phyloP scores from a whole-genome alignment of 2,113 vertebrate genomes.

The Andinoacara biseriatus region DNA sequence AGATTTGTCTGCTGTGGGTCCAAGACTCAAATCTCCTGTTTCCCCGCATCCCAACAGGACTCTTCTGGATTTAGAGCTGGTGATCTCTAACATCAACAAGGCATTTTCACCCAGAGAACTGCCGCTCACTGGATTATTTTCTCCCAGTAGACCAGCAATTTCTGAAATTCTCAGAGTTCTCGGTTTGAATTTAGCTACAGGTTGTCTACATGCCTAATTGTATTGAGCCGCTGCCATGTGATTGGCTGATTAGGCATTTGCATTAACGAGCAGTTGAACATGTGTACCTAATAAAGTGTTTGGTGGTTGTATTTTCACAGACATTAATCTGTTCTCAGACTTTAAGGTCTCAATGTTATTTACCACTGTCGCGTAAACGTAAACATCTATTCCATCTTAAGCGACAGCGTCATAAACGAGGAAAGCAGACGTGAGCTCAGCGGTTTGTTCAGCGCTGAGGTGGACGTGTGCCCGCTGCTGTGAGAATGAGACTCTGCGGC shows the following conservation, averaged over 20 bases:
- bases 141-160: neutral
- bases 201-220: neutral
- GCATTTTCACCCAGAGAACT: neutral
- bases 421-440: conserved; percentile 51
- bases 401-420: neutral
- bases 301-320: neutral
- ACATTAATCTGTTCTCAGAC: neutral
- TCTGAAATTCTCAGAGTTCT: neutral
- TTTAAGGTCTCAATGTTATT: neutral
- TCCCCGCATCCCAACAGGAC: fast-evolving
- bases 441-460: conserved; percentile 4
- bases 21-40: neutral
- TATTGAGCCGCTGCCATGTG: neutral
- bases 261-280: neutral
- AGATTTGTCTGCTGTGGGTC: neutral
- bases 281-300: neutral
- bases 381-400: neutral
- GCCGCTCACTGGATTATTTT: too few relatives aligned
- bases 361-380: neutral
- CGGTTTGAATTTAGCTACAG: neutral
- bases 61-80: neutral
- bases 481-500: conserved; percentile 48
- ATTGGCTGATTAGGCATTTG: neutral
- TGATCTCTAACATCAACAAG: neutral
- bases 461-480: conserved; percentile 27